Percentiles rank a stretch among this genome's conserved stretches.
phyloP scores from a whole-genome alignment of 2,113 vertebrate genomes.

The Notarius lentiginosus region DNA sequence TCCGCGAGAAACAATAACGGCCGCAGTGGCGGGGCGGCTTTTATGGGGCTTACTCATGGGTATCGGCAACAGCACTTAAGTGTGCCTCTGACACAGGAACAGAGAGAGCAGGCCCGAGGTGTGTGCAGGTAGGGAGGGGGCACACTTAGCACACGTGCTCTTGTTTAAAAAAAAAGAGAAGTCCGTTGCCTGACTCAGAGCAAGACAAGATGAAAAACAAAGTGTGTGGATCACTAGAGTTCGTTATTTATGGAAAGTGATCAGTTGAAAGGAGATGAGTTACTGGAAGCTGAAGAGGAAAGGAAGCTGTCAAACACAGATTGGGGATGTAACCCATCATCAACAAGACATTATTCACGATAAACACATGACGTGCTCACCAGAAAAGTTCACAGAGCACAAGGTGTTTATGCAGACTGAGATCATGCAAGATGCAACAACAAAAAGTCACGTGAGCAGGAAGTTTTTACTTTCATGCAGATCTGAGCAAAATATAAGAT shows the following conservation, averaged over 20 bases:
- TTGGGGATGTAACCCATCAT: not conserved
- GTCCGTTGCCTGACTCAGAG: conserved; percentile 9
- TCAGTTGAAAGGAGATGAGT: not conserved
- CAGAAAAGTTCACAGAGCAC: not conserved
- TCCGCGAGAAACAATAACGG: conserved; percentile 98
- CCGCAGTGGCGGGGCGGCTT: conserved; percentile 84
- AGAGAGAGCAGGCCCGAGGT: conserved; percentile 80
- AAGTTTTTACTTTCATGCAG: not conserved
- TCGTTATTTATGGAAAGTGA: not conserved
- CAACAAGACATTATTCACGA: not conserved
- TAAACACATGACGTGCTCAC: not conserved
- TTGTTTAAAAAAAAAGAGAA: conserved; percentile 39
- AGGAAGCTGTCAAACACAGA: not conserved
- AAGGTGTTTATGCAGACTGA: not conserved
- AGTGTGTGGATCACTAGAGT: conserved; percentile 2
- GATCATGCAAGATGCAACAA: not conserved
- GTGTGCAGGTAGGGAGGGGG: conserved; percentile 64
- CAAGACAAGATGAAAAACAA: conserved; percentile 30
- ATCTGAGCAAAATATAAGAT: not conserved
- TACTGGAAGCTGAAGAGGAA: not conserved
- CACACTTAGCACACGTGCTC: conserved; percentile 57
- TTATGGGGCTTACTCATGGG: conserved; percentile 99
- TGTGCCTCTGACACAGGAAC: conserved; percentile 88
- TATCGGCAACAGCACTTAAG: conserved; percentile 97
- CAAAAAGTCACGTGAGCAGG: not conserved